phyloP scores from a whole-genome alignment of 2,888 invertebrate species.

The Macropis europaea region DNA sequence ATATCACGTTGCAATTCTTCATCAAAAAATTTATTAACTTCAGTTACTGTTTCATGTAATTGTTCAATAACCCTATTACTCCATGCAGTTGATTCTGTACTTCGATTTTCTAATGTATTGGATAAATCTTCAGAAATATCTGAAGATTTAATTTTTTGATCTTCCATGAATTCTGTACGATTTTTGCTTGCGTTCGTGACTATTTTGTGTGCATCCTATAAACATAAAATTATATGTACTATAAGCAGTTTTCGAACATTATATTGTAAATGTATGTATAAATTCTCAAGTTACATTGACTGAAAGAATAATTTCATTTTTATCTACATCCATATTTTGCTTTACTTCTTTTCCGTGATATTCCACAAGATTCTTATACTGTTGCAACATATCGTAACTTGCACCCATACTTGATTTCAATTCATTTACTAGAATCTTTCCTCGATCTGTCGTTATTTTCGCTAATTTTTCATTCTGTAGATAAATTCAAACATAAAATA shows the following conservation, averaged over 20 bases:
- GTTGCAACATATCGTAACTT: slow-evolving; percentile 54
- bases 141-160: slow-evolving; percentile 61
- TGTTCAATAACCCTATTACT: slow-evolving; percentile 70
- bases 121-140: slow-evolving; percentile 63
- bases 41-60: slow-evolving; percentile 73
- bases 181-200: slow-evolving; percentile 59
- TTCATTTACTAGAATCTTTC: slow-evolving; percentile 62
- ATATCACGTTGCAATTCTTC: slow-evolving; percentile 79
- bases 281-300: slow-evolving; percentile 62
- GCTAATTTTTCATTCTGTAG: slow-evolving; percentile 64
- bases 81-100: slow-evolving; percentile 69
- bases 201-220: slow-evolving; percentile 64
- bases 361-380: slow-evolving; percentile 61
- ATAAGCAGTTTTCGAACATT: neutral
- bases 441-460: slow-evolving; percentile 50
- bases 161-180: slow-evolving; percentile 71
- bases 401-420: slow-evolving; percentile 63
- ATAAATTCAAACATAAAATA: slow-evolving; percentile 1
- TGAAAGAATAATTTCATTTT: slow-evolving; percentile 49
- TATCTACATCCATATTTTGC: slow-evolving; percentile 61
- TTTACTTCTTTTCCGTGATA: slow-evolving; percentile 55
- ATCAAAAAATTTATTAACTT: slow-evolving; percentile 79
- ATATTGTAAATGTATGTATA: neutral
- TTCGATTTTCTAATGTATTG: slow-evolving; percentile 71
- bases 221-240: slow-evolving; percentile 4